phyloP scores from a whole-genome alignment of 2,888 invertebrate genomes.

The Oscheius sp. region DNA sequence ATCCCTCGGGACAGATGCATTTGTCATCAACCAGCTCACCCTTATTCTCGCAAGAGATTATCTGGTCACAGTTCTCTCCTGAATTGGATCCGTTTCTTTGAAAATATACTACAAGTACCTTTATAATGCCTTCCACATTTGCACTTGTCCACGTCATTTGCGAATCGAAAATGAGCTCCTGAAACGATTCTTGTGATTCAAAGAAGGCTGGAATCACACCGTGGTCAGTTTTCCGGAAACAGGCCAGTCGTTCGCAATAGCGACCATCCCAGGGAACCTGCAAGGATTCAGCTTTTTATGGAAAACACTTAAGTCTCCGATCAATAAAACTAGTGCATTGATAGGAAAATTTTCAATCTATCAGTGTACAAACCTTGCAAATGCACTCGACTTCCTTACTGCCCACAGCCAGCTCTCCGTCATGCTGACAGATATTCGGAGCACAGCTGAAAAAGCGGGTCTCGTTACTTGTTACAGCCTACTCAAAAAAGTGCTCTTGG shows the following conservation, averaged over 20 bases:
- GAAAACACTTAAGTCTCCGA: too few species aligned
- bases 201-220: neutral
- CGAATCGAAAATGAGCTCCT: conserved; percentile 44
- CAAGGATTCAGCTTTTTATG: neutral
- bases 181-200: neutral
- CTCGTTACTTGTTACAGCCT: neutral
- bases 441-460: conserved; percentile 62
- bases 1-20: conserved; percentile 67
- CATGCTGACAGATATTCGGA: conserved; percentile 65
- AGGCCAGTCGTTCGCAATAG: conserved; percentile 69
- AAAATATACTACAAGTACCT: conserved; percentile 43
- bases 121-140: conserved; percentile 62
- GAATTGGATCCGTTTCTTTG: too few species aligned
- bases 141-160: conserved; percentile 60
- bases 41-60: conserved; percentile 60
- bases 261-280: conserved; percentile 71
- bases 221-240: conserved; percentile 66
- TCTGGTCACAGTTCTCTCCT: conserved; percentile 58
- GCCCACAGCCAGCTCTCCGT: conserved; percentile 67
- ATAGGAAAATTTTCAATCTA: neutral
- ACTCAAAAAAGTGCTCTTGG: neutral
- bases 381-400: conserved; percentile 67
- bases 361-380: conserved; percentile 48
- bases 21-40: conserved; percentile 59
- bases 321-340: too few species aligned